Evolutionary conservation across 2,113 vertebrate species (phyloP).

Genomic region (Pimephales promelas): DNA sequence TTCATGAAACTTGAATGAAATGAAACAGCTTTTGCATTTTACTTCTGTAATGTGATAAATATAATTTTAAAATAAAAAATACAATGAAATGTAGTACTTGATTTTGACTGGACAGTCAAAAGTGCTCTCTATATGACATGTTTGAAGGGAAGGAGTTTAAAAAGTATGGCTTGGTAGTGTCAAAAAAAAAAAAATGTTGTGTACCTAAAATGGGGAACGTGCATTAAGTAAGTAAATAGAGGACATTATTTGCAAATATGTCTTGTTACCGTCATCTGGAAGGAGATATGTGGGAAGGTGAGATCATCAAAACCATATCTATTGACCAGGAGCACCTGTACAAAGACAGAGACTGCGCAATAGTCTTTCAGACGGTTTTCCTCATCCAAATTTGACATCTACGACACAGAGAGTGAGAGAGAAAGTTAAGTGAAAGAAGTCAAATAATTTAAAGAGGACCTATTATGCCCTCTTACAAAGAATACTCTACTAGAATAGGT

Average conservation of each 20-base stretch:
- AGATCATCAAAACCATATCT: constrained; percentile 79
- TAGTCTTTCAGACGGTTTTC: constrained; percentile 69
- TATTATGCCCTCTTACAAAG: too few species aligned
- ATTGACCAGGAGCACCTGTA: constrained; percentile 74
- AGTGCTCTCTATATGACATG: not conserved
- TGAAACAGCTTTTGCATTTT: not conserved
- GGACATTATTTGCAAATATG: not conserved
- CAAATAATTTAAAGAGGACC: not conserved
- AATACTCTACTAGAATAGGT: too few species aligned
- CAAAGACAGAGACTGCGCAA: constrained; percentile 77
- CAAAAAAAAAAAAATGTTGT: not conserved
- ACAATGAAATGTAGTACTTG: not conserved
- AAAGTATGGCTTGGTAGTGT: not conserved
- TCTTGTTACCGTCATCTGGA: constrained; percentile 78
- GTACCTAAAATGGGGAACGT: not conserved
- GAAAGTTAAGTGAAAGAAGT: not conserved
- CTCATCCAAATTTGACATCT: constrained; percentile 64
- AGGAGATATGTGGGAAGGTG: constrained; percentile 77
- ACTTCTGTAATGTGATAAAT: not conserved
- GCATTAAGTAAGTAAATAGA: not conserved
- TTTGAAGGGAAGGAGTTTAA: not conserved
- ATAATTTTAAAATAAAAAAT: not conserved
- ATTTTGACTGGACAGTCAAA: not conserved
- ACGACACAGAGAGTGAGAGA: not conserved
- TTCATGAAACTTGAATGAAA: not conserved